These are phyloP conservation scores for Trichomalopsis sarcophagae DNA, from an alignment of 1,140 invertebrate species.

Conservation along the genomic window DNA sequence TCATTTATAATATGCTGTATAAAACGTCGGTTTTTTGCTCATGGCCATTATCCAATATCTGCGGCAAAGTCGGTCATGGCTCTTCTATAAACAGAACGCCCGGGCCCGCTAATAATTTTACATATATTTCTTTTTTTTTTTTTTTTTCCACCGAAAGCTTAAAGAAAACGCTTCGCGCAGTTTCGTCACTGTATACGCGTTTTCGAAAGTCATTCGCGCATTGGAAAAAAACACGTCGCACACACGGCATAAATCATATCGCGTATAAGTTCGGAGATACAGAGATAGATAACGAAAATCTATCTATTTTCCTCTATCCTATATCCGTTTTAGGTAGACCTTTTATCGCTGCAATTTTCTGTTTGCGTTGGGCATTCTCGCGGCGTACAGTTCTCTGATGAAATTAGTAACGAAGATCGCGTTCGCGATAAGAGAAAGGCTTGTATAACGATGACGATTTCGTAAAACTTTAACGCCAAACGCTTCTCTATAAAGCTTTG, in stretches of 20 bases:
- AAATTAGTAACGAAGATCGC: too few relatives aligned
- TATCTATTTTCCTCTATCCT: conserved; percentile 35
- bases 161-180: too few relatives aligned
- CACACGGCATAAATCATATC: not conserved
- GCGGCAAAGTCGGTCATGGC: too few relatives aligned
- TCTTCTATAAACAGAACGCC: too few relatives aligned
- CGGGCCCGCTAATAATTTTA: too few relatives aligned
- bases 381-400: too few relatives aligned
- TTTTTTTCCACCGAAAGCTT: too few relatives aligned
- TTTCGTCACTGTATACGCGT: too few relatives aligned
- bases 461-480: too few relatives aligned
- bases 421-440: too few relatives aligned
- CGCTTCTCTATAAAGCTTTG: not conserved
- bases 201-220: not conserved
- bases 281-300: conserved; percentile 36
- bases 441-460: too few relatives aligned
- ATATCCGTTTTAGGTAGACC: not conserved
- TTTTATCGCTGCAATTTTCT: conserved; percentile 46
- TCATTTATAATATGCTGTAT: not conserved
- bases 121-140: too few relatives aligned
- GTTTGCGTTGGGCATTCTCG: conserved; percentile 20
- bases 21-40: conserved; percentile 17
- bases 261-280: conserved; percentile 14
- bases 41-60: not conserved
- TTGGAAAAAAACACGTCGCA: not conserved